A percentile compares a stretch with the other conserved stretches of the same genome.
Evolutionary conservation across 2,113 vertebrate species (phyloP).

Genomic region (Gambusia holbrooki): DNA sequence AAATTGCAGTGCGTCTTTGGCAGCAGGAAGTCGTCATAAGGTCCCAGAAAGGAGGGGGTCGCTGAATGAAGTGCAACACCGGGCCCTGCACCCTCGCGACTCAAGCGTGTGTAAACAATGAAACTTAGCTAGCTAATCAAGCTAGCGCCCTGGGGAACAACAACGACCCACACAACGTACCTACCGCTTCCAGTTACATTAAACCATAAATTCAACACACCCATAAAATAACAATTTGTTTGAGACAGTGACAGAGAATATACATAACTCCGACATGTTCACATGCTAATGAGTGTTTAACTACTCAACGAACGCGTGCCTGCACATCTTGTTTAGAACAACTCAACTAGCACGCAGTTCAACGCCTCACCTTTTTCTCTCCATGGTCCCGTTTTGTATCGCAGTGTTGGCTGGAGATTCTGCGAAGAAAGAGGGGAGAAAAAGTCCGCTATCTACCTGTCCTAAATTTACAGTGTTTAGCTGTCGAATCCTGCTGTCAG

Average conservation of each 20-base stretch:
- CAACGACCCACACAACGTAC: neutral
- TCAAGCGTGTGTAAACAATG: slow-evolving; percentile 75
- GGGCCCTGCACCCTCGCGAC: slow-evolving; percentile 40
- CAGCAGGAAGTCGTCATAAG: neutral
- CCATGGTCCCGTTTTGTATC: slow-evolving; percentile 78
- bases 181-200: neutral
- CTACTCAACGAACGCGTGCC: slow-evolving; percentile 25
- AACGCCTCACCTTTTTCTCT: slow-evolving; percentile 90
- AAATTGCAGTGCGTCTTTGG: neutral
- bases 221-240: neutral
- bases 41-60: neutral
- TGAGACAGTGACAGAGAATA: neutral
- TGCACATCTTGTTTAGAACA: slow-evolving; percentile 72
- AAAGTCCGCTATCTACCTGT: slow-evolving; percentile 14
- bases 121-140: slow-evolving; percentile 74
- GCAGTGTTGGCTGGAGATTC: neutral
- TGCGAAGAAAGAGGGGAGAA: neutral
- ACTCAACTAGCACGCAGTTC: slow-evolving; percentile 58
- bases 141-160: slow-evolving; percentile 58
- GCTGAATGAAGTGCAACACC: slow-evolving; percentile 4
- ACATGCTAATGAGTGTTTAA: slow-evolving; percentile 30
- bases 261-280: neutral
- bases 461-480: slow-evolving; percentile 53
- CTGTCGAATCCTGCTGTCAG: slow-evolving; percentile 56
- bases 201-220: fast-evolving